Conservation (phyloP, 2,888 invertebrate genomes). For the Pristionchus arcanus region DNA sequence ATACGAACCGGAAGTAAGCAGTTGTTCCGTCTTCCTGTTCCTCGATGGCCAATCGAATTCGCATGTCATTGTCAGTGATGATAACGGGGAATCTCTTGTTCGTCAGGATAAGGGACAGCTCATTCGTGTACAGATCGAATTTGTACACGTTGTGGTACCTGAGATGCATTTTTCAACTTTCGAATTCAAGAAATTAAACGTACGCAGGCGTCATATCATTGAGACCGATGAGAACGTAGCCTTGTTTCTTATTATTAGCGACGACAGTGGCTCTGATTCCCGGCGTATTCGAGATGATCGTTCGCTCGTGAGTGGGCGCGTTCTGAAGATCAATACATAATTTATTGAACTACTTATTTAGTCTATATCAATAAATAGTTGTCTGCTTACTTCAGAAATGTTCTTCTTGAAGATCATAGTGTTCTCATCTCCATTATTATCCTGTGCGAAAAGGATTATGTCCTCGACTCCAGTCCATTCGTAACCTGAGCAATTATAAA, state of each 20-base stretch:
- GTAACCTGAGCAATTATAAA: constrained; percentile 68
- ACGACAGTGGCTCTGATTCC: constrained; percentile 74
- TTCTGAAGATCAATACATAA: constrained; percentile 56
- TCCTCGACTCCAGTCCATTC: constrained; percentile 77
- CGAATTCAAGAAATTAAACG: background rate
- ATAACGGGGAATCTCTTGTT: constrained; percentile 75
- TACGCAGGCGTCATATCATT: constrained; percentile 76
- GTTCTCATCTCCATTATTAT: constrained; percentile 78
- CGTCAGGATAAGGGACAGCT: constrained; percentile 67
- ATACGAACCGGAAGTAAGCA: constrained; percentile 63
- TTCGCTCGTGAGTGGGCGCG: constrained; percentile 65
- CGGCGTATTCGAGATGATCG: constrained; percentile 70
- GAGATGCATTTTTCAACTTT: background rate
- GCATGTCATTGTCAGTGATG: constrained; percentile 72
- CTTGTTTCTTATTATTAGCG: constrained; percentile 72
- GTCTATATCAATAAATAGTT: background rate
- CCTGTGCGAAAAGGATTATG: constrained; percentile 75
- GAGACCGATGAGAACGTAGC: constrained; percentile 72
- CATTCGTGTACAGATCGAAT: constrained; percentile 73
- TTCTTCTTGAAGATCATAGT: constrained; percentile 77
- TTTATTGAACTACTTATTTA: too few species aligned
- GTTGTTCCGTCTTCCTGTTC: constrained; percentile 73
- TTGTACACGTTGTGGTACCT: constrained; percentile 76
- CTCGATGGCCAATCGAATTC: constrained; percentile 74
- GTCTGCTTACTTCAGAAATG: constrained; percentile 68